A percentile compares a stretch with the other conserved stretches of the same genome.
Conservation (phyloP, 2,113 vertebrate species). For the Spea bombifrons region DNA sequence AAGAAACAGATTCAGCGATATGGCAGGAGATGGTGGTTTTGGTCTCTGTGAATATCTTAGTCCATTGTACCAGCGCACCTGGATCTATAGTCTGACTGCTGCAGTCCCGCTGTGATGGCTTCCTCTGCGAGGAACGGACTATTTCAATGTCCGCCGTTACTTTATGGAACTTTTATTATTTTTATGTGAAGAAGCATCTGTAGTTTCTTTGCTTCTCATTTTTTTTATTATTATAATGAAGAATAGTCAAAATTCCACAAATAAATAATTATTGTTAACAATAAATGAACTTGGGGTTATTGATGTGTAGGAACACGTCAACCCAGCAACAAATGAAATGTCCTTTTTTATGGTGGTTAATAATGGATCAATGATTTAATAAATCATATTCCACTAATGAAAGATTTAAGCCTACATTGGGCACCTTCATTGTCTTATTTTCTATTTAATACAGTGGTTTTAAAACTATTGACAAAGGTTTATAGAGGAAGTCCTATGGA, state of each 20-base stretch:
- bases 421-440: too few species aligned
- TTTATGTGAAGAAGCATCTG: slow-evolving; percentile 4
- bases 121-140: slow-evolving; percentile 19
- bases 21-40: slow-evolving; percentile 12
- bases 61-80: slow-evolving; percentile 28
- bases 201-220: background rate
- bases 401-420: too few species aligned
- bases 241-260: background rate
- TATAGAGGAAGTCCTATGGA: too few species aligned
- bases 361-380: too few species aligned
- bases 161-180: slow-evolving; percentile 15
- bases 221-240: background rate
- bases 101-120: slow-evolving; percentile 34
- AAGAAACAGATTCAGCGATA: slow-evolving; percentile 13
- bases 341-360: too few species aligned
- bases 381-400: too few species aligned
- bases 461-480: too few species aligned
- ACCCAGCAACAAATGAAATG: too few species aligned
- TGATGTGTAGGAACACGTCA: too few species aligned
- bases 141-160: slow-evolving; percentile 22
- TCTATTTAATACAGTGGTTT: too few species aligned
- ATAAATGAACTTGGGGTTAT: too few species aligned
- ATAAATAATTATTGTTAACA: too few species aligned
- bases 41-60: slow-evolving; percentile 7
- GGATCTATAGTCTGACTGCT: slow-evolving; percentile 32